Conservation (phyloP, 2,797 vertebrate species). For the Catharus ustulatus region DNA sequence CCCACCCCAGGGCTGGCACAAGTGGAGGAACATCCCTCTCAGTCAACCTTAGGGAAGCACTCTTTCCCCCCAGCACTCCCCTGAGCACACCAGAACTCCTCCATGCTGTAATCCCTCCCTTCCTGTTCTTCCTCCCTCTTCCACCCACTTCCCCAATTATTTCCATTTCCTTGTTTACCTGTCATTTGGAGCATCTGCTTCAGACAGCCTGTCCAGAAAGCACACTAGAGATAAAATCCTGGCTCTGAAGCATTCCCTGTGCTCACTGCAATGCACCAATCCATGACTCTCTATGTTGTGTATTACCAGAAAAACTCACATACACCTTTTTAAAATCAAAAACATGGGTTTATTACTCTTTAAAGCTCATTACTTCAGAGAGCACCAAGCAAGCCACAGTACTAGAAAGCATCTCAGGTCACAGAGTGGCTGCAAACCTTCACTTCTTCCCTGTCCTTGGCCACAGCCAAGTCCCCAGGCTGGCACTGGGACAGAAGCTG, state of each 20-base stretch:
- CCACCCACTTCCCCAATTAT: background rate
- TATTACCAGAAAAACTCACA: background rate
- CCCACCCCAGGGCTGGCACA: background rate
- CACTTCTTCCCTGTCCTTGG: fast-evolving
- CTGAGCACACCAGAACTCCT: background rate
- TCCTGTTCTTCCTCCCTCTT: background rate
- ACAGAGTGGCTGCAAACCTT: background rate
- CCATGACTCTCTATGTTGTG: background rate
- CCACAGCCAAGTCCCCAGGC: fast-evolving
- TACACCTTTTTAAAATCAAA: background rate
- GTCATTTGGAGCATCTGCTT: background rate
- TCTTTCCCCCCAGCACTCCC: background rate
- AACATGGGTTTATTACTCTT: background rate
- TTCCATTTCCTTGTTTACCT: background rate
- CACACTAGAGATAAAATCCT: background rate
- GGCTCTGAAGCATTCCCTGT: background rate
- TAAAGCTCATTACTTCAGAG: background rate
- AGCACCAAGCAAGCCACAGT: background rate
- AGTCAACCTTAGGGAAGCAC: background rate
- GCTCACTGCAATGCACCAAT: background rate
- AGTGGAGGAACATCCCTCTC: background rate
- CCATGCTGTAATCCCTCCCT: background rate
- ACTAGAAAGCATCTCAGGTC: background rate
- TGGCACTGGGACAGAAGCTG: background rate
- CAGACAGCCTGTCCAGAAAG: background rate